Conservation (phyloP, 2,888 invertebrate species). For the Xanthia icteritia region DNA sequence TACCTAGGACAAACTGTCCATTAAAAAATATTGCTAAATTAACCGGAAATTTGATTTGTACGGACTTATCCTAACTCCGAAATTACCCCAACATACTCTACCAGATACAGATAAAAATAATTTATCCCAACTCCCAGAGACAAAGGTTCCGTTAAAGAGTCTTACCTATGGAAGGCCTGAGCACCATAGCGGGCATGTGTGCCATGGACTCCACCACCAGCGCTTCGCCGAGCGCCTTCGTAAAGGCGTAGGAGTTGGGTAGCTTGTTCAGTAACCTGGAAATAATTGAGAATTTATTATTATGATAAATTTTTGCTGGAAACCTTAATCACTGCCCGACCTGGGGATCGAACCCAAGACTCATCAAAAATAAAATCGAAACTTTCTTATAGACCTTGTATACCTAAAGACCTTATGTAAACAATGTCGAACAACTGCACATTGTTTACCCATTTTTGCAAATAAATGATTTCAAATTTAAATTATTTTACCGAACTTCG, state of each 20-base stretch:
- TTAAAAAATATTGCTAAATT: neutral
- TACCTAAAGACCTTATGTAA: no score
- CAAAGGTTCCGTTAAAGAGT: neutral
- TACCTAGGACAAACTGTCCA: no score
- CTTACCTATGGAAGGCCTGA: slow-evolving; percentile 96
- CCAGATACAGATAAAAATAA: neutral
- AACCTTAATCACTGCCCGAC: neutral
- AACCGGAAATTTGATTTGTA: neutral
- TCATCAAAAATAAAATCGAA: neutral
- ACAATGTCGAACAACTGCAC: no score
- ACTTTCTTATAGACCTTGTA: no score
- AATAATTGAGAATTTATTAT: neutral
- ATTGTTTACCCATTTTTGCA: no score
- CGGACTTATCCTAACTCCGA: neutral
- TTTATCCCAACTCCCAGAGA: neutral
- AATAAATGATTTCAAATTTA: no score
- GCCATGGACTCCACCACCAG: slow-evolving; percentile 94
- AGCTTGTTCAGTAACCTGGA: slow-evolving; percentile 93
- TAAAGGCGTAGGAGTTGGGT: slow-evolving; percentile 98
- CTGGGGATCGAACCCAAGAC: neutral
- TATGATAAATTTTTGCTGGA: neutral
- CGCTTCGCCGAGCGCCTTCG: slow-evolving; percentile 97
- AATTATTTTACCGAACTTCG: neutral
- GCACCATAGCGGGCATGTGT: slow-evolving; percentile 94
- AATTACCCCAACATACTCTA: neutral